These are phyloP conservation scores for Coreoperca whiteheadi DNA, from an alignment of 2,113 vertebrate species.

Conservation along the genomic window DNA sequence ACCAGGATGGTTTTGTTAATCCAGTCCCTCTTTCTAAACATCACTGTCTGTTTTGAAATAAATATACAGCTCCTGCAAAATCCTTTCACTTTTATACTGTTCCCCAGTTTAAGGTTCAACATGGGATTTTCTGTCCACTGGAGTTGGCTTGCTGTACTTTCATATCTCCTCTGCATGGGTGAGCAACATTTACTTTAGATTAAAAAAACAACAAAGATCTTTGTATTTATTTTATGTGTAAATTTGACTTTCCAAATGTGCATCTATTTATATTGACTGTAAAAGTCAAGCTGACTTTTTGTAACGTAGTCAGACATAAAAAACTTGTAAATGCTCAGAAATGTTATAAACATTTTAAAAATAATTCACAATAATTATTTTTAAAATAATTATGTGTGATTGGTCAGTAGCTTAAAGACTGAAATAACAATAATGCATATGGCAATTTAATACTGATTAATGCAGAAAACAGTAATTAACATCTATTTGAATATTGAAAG, in stretches of 20 bases:
- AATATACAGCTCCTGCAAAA: neutral
- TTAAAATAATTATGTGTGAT: neutral
- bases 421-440: neutral
- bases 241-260: neutral
- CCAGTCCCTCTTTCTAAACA: neutral
- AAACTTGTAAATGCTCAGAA: neutral
- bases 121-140: conserved; percentile 62
- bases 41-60: conserved; percentile 41
- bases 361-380: neutral
- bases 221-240: neutral
- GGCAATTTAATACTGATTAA: neutral
- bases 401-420: neutral
- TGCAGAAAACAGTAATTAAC: neutral
- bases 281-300: neutral
- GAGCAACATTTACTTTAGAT: conserved; percentile 24
- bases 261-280: neutral
- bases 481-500: neutral
- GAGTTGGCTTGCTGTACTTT: conserved; percentile 40
- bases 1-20: conserved; percentile 36
- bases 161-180: conserved; percentile 65
- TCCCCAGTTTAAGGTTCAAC: conserved; percentile 27
- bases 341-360: neutral
- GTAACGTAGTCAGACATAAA: neutral
- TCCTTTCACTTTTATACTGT: conserved; percentile 17
- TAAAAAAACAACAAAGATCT: too few species aligned